These are phyloP conservation scores for Pterostichus madidus DNA, from an alignment of 2,888 invertebrate species.

Conservation along the genomic window DNA sequence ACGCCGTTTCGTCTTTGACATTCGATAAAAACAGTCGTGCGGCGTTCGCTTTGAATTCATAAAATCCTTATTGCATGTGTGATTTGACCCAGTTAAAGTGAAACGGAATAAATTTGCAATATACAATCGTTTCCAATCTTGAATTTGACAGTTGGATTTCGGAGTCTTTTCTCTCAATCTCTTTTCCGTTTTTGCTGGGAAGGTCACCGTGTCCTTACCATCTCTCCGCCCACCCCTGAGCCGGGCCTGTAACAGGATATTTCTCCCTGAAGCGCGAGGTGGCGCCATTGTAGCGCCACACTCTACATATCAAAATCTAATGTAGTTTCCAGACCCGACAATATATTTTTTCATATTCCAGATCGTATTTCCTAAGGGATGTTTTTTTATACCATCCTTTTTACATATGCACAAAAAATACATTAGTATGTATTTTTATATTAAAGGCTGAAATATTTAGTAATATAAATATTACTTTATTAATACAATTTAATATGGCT, in stretches of 20 bases:
- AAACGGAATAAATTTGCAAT: constrained; percentile 66
- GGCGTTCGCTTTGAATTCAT: constrained; percentile 58
- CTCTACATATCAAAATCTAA: constrained; percentile 51
- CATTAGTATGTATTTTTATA: too few species aligned
- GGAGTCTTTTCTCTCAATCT: constrained; percentile 61
- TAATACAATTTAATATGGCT: too few species aligned
- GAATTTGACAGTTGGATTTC: constrained; percentile 61
- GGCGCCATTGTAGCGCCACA: not conserved
- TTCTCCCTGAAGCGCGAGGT: not conserved
- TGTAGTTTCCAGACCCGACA: constrained; percentile 27
- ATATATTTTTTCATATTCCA: constrained; percentile 23
- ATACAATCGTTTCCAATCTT: constrained; percentile 65
- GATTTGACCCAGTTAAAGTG: constrained; percentile 60
- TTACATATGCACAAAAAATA: too few species aligned
- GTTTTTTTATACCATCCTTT: not conserved
- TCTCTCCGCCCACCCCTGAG: too few species aligned
- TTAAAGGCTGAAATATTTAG: too few species aligned
- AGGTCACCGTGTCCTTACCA: constrained; percentile 19
- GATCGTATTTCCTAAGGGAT: not conserved
- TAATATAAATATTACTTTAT: too few species aligned
- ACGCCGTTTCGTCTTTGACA: constrained; percentile 48
- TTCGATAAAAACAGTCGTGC: constrained; percentile 41
- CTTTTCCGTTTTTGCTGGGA: constrained; percentile 34
- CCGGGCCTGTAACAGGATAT: not conserved
- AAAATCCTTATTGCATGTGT: constrained; percentile 62